A percentile compares a stretch with the other conserved stretches of the same genome.
Conservation (phyloP, 2,797 vertebrate species). For the Coccyzus lansbergi region DNA sequence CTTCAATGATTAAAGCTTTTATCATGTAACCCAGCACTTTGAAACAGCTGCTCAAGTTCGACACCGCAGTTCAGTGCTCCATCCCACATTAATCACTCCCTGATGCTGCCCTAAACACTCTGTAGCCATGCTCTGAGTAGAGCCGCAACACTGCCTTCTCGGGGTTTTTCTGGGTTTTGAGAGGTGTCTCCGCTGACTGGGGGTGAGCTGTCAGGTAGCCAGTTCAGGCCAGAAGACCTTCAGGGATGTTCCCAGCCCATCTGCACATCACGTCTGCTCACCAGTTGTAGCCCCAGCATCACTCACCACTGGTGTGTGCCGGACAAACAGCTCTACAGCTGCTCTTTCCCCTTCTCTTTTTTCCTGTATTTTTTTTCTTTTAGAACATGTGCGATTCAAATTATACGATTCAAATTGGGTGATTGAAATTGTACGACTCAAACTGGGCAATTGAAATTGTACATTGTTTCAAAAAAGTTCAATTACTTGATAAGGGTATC, state of each 20-base stretch:
- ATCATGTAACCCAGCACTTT: not conserved
- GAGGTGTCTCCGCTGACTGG: not conserved
- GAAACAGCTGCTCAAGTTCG: not conserved
- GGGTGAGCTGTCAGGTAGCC: no score
- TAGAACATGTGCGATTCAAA: not conserved
- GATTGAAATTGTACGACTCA: not conserved
- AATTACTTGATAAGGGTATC: not conserved
- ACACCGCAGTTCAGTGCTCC: not conserved
- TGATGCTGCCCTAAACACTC: not conserved
- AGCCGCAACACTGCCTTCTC: fast-evolving
- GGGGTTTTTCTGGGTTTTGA: not conserved
- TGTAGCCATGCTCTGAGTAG: not conserved
- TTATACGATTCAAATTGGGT: not conserved
- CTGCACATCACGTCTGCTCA: not conserved
- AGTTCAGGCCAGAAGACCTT: not conserved
- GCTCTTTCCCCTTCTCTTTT: not conserved
- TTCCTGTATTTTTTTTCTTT: not conserved
- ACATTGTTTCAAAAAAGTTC: not conserved
- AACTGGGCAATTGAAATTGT: no score
- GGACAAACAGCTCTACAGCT: not conserved
- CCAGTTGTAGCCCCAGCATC: not conserved
- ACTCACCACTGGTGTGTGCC: not conserved
- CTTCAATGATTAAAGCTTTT: not conserved
- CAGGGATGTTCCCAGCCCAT: fast-evolving
- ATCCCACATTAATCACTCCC: not conserved